Conservation (phyloP, 2,888 invertebrate species). For the Rambutsinella grinnellia region DNA sequence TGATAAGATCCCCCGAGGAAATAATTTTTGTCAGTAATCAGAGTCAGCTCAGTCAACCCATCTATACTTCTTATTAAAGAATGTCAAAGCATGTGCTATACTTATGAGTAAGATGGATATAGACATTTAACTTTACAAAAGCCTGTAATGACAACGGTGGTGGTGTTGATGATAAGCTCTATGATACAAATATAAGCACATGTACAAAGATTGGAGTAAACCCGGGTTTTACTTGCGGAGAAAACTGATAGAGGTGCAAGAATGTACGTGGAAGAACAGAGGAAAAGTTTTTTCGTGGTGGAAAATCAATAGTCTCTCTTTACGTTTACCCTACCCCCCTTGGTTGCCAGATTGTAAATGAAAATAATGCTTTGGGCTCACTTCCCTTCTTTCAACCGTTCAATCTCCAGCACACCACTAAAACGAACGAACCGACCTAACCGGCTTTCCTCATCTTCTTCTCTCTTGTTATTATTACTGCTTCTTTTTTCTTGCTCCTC, state of each 20-base stretch:
- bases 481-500: background rate
- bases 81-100: background rate
- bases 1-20: background rate
- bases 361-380: conserved; percentile 49
- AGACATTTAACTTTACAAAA: background rate
- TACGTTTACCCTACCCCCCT: conserved; percentile 45
- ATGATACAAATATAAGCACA: background rate
- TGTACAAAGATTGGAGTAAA: conserved; percentile 11
- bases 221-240: conserved; percentile 10
- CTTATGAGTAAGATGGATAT: background rate
- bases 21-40: conserved; percentile 19
- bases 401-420: conserved; percentile 9
- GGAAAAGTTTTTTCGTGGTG: conserved; percentile 10
- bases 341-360: conserved; percentile 58
- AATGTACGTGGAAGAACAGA: background rate
- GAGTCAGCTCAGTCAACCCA: background rate
- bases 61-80: background rate
- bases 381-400: conserved; percentile 27
- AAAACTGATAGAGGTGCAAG: background rate
- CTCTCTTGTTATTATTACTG: background rate
- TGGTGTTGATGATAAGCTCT: background rate
- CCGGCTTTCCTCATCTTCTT: conserved; percentile 29
- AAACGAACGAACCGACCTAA: conserved; percentile 12
- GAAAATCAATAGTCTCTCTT: conserved; percentile 32
- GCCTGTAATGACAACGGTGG: background rate